Evolutionary conservation across 2,797 vertebrate species (phyloP).

Genomic region (Micrastur ruficollis): DNA sequence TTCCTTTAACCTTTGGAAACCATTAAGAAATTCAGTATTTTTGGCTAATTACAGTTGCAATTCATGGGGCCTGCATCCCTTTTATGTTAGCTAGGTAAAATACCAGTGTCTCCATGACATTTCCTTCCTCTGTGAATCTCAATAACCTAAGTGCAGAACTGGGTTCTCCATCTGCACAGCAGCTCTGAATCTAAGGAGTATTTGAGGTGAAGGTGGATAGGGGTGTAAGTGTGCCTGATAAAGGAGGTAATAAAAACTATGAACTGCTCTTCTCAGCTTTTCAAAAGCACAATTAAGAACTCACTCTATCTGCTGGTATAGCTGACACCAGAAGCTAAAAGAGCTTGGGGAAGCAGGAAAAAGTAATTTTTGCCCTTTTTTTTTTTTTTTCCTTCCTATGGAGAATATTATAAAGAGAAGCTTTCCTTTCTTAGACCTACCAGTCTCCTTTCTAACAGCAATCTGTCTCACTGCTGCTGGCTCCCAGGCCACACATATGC

Average conservation of each 20-base stretch:
- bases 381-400: neutral
- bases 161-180: neutral
- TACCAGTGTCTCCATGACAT: neutral
- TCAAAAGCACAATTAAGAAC: neutral
- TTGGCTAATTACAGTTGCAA: neutral
- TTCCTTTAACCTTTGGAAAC: slow-evolving; percentile 29
- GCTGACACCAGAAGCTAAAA: neutral
- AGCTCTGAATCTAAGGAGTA: neutral
- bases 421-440: neutral
- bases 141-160: neutral
- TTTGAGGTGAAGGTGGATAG: neutral
- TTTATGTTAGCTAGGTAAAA: neutral
- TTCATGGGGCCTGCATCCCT: neutral
- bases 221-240: neutral
- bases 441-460: neutral
- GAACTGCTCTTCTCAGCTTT: slow-evolving; percentile 17
- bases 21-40: slow-evolving; percentile 2
- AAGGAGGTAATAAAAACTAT: neutral
- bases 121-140: neutral
- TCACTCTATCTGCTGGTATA: neutral
- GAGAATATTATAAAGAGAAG: neutral
- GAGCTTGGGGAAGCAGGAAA: neutral
- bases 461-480: neutral
- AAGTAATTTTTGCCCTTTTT: neutral
- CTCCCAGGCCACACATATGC: neutral